Conservation (phyloP, 2,888 invertebrate species). For the Sinohyriopsis cumingii region DNA sequence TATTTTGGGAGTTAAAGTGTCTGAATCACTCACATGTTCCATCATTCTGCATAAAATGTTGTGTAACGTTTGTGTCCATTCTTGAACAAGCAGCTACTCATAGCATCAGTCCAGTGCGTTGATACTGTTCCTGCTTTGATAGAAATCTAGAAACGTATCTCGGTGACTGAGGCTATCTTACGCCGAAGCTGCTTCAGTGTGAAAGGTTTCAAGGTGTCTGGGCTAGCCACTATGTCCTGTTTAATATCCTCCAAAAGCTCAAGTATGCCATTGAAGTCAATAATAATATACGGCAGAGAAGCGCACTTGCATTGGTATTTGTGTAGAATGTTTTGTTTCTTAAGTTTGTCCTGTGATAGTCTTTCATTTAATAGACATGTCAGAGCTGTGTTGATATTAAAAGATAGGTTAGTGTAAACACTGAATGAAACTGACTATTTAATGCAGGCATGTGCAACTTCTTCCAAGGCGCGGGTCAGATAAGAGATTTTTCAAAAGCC, state of each 20-base stretch:
- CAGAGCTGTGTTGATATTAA: constrained; percentile 4
- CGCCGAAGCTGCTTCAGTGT: constrained; percentile 4
- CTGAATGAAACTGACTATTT: constrained; percentile 9
- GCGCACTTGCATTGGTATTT: neutral
- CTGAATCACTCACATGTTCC: no score
- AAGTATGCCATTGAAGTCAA: constrained; percentile 2
- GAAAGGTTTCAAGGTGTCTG: constrained; percentile 8
- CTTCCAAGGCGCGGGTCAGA: no score
- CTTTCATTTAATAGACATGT: neutral
- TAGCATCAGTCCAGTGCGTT: neutral
- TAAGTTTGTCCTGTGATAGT: constrained; percentile 1
- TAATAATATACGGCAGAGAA: constrained; percentile 1
- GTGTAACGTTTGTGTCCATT: neutral
- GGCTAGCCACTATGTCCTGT: constrained; percentile 7
- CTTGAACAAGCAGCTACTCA: neutral
- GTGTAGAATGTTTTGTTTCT: neutral
- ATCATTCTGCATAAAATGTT: no score
- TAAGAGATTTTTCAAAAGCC: no score
- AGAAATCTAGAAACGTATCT: neutral
- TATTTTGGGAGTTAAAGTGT: no score
- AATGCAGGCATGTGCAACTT: neutral
- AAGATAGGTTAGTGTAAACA: constrained; percentile 2
- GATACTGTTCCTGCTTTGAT: neutral
- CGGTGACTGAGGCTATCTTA: neutral
- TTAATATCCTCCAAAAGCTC: constrained; percentile 10